A percentile compares a stretch with the other conserved stretches of the same genome.
Conservation (phyloP, 1,140 invertebrate species). For the Listronotus oregonensis region DNA sequence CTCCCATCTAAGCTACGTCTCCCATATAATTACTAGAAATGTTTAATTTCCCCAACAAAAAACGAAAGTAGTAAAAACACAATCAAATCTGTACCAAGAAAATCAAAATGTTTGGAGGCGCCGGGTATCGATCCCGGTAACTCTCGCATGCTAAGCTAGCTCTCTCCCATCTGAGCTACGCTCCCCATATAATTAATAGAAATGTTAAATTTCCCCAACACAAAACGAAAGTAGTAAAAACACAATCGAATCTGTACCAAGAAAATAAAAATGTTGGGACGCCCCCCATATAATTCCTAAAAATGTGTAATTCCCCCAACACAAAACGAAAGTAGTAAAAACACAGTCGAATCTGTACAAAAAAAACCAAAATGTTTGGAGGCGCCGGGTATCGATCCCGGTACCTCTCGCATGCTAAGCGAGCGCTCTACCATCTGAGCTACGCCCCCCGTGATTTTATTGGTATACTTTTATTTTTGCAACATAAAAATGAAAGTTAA, state of each 20-base stretch:
- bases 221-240: too few species aligned
- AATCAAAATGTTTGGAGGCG: slow-evolving; percentile 32
- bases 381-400: slow-evolving; percentile 53
- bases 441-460: slow-evolving; percentile 39
- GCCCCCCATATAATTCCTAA: slow-evolving; percentile 52
- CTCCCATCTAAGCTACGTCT: slow-evolving; percentile 53
- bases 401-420: slow-evolving; percentile 54
- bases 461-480: too few species aligned
- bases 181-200: slow-evolving; percentile 31
- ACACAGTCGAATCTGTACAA: too few species aligned
- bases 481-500: too few species aligned
- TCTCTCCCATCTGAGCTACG: slow-evolving; percentile 54
- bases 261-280: background rate
- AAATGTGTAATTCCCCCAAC: too few species aligned
- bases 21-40: slow-evolving; percentile 1
- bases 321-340: too few species aligned
- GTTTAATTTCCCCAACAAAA: too few species aligned
- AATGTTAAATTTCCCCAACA: too few species aligned
- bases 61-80: too few species aligned
- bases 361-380: too few species aligned
- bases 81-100: too few species aligned
- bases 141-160: slow-evolving; percentile 54
- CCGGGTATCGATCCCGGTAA: slow-evolving; percentile 53
- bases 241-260: too few species aligned
- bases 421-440: slow-evolving; percentile 54